Conservation (phyloP, 2,113 vertebrate genomes). For the Corythoichthys haematopterus region DNA sequence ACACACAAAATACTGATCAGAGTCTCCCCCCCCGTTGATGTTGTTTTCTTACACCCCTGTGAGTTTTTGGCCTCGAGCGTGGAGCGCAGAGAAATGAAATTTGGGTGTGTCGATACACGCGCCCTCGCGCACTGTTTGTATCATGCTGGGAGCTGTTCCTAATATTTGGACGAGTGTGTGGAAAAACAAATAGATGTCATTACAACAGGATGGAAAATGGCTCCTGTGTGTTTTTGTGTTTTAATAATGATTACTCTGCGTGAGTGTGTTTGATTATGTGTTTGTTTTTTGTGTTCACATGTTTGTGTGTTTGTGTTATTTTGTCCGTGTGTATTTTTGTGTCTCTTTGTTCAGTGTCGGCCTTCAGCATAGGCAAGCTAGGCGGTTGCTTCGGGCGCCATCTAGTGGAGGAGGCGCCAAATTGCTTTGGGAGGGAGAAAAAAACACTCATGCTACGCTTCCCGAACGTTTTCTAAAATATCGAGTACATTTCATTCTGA, state of each 20-base stretch:
- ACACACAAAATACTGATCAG: not conserved
- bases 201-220: constrained; percentile 38
- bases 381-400: too few relatives aligned
- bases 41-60: constrained; percentile 16
- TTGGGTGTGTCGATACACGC: constrained; percentile 38
- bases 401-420: too few relatives aligned
- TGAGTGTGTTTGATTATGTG: too few relatives aligned
- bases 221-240: constrained; percentile 18
- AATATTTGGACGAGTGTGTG: not conserved
- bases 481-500: too few relatives aligned
- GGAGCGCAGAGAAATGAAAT: constrained; percentile 42
- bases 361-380: too few relatives aligned
- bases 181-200: constrained; percentile 43
- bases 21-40: not conserved
- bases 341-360: too few relatives aligned
- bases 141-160: not conserved
- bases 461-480: too few relatives aligned
- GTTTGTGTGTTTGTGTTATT: too few relatives aligned
- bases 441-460: too few relatives aligned
- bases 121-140: not conserved
- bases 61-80: constrained; percentile 57
- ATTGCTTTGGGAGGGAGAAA: too few relatives aligned
- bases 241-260: constrained; percentile 13
- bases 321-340: too few relatives aligned
- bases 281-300: not conserved